Evolutionary conservation across 2,797 vertebrate species (phyloP).

Genomic region (Lepus oiostolus): DNA sequence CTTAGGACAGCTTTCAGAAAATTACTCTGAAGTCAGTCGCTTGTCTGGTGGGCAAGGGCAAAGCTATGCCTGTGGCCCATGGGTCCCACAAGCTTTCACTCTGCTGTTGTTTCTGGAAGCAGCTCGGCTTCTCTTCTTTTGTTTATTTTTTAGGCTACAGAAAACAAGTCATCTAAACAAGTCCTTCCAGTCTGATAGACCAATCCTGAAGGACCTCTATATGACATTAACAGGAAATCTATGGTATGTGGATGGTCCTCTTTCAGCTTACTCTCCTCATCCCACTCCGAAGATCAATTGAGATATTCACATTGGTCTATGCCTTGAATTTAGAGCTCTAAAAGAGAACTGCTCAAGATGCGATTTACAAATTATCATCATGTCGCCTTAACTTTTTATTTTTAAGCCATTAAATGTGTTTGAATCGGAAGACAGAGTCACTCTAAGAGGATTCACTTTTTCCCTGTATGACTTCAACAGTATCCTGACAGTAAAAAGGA

Average conservation of each 20-base stretch:
- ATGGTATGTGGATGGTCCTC: background rate
- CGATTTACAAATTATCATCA: slow-evolving; percentile 45
- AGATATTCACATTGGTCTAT: background rate
- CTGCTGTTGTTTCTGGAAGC: slow-evolving; percentile 44
- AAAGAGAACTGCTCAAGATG: background rate
- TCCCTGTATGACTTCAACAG: background rate
- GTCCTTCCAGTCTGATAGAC: background rate
- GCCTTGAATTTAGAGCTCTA: background rate
- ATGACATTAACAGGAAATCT: background rate
- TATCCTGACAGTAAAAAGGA: background rate
- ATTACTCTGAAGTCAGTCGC: background rate
- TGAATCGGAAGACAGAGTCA: background rate
- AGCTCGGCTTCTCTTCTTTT: background rate
- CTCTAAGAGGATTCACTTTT: background rate
- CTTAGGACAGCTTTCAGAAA: slow-evolving; percentile 8
- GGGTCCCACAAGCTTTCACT: background rate
- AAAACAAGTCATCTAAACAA: background rate
- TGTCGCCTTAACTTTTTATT: slow-evolving; percentile 45
- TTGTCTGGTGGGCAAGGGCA: background rate
- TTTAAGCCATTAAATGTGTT: slow-evolving; percentile 29
- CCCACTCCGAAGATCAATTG: background rate
- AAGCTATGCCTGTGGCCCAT: background rate
- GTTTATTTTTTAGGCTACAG: background rate
- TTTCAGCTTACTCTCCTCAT: background rate
- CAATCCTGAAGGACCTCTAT: background rate